Percentiles rank a stretch among this genome's conserved stretches.
These are phyloP conservation scores for Ammodytes dubius DNA, from an alignment of 2,113 vertebrate species.

Conservation along the genomic window DNA sequence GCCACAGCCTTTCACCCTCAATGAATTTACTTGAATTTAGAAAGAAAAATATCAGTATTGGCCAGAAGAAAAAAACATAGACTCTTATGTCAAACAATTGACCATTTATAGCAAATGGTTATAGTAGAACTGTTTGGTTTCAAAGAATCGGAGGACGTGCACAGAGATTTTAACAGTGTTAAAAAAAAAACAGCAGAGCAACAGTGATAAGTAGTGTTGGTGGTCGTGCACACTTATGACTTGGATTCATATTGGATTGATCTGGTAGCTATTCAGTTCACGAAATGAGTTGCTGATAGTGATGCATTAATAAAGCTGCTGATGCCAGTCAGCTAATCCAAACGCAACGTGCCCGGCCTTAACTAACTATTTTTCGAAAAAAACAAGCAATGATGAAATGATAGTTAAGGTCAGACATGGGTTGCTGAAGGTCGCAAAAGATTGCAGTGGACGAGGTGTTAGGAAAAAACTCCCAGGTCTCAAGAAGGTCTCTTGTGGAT, in stretches of 20 bases:
- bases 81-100: conserved; percentile 1
- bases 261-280: not conserved
- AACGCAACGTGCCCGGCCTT: not conserved
- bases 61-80: not conserved
- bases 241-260: conserved; percentile 1
- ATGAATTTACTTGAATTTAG: conserved; percentile 7
- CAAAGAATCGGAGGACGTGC: not conserved
- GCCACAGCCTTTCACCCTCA: not conserved
- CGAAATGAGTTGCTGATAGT: not conserved
- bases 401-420: too few relatives aligned
- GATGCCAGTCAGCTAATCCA: not conserved
- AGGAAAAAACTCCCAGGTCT: too few relatives aligned
- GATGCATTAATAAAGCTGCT: conserved; percentile 4
- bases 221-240: not conserved
- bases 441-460: too few relatives aligned
- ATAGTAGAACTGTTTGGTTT: not conserved
- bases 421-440: too few relatives aligned
- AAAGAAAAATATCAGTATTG: not conserved
- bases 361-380: too few relatives aligned
- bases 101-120: conserved; percentile 13
- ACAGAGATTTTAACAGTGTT: too few relatives aligned
- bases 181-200: too few relatives aligned
- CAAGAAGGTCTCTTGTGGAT: too few relatives aligned
- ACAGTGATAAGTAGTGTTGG: not conserved
- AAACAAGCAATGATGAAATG: too few relatives aligned